phyloP scores from a whole-genome alignment of 2,797 vertebrate species.

The Dallia pectoralis region DNA sequence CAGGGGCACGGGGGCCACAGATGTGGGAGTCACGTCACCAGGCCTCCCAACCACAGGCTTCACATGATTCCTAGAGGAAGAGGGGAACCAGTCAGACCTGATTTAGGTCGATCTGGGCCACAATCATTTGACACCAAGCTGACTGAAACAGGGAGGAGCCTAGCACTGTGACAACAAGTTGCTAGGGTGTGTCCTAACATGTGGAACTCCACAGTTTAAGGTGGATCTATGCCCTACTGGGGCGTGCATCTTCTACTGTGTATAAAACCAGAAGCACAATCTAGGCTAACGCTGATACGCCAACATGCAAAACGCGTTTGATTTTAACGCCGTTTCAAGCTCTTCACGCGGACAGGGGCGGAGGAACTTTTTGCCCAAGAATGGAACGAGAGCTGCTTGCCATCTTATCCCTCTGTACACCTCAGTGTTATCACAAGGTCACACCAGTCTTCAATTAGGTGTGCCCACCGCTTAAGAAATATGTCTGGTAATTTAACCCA shows the following conservation, averaged over 20 bases:
- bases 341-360: conserved; percentile 66
- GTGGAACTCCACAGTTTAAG: neutral
- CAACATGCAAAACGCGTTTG: conserved; percentile 47
- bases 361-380: conserved; percentile 42
- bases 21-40: conserved; percentile 67
- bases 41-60: conserved; percentile 86
- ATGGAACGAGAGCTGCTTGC: conserved; percentile 24
- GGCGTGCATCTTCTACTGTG: no score
- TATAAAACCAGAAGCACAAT: no score
- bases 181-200: neutral
- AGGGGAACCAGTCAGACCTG: neutral
- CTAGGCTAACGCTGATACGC: neutral
- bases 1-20: conserved; percentile 69
- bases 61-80: conserved; percentile 74
- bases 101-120: neutral
- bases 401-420: conserved; percentile 63
- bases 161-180: neutral
- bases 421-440: conserved; percentile 67
- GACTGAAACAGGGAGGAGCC: neutral
- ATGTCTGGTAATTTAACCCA: neutral
- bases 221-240: conserved; percentile 16
- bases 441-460: neutral
- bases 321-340: conserved; percentile 22
- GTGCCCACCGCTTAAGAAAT: neutral
- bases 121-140: neutral